These are phyloP conservation scores for human DNA, from an alignment of 2,113 vertebrate genomes.

Conservation along the genomic window DNA sequence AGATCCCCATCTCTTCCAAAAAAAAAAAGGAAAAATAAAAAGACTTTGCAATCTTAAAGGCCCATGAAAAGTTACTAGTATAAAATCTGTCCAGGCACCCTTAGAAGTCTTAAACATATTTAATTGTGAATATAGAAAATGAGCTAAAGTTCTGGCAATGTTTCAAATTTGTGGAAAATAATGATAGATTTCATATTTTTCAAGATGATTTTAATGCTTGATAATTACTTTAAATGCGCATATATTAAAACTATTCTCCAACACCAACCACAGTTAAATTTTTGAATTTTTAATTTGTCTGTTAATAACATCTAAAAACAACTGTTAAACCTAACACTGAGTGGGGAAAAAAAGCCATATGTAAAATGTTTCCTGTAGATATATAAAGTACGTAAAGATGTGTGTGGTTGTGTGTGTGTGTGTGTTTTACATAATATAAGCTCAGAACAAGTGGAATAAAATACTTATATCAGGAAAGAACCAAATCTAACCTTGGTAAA, in stretches of 20 bases:
- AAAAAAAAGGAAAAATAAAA: background rate
- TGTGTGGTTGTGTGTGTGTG: background rate
- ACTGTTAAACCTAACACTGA: slow-evolving; percentile 65
- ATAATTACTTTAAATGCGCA: slow-evolving; percentile 74
- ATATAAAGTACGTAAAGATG: slow-evolving; percentile 44
- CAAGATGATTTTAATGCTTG: slow-evolving; percentile 60
- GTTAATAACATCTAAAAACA: slow-evolving; percentile 71
- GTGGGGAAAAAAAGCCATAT: slow-evolving; percentile 60
- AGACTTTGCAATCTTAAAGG: background rate
- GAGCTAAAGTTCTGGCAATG: slow-evolving; percentile 23
- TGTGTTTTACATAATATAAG: background rate
- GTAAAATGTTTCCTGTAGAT: slow-evolving; percentile 65
- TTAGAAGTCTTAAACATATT: slow-evolving; percentile 1
- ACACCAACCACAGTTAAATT: slow-evolving; percentile 65
- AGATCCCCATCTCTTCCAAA: too few species aligned
- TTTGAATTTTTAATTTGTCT: slow-evolving; percentile 74
- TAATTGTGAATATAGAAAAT: slow-evolving; percentile 45
- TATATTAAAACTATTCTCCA: slow-evolving; percentile 65
- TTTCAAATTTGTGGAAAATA: slow-evolving; percentile 47
- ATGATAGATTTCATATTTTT: slow-evolving; percentile 60
- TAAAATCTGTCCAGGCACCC: background rate
- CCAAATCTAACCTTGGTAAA: background rate
- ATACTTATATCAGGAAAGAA: background rate
- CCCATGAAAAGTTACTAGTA: background rate
- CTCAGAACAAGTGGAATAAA: slow-evolving; percentile 51